Conservation (phyloP, 2,797 vertebrate genomes). For the Urosaurus nigricauda region DNA sequence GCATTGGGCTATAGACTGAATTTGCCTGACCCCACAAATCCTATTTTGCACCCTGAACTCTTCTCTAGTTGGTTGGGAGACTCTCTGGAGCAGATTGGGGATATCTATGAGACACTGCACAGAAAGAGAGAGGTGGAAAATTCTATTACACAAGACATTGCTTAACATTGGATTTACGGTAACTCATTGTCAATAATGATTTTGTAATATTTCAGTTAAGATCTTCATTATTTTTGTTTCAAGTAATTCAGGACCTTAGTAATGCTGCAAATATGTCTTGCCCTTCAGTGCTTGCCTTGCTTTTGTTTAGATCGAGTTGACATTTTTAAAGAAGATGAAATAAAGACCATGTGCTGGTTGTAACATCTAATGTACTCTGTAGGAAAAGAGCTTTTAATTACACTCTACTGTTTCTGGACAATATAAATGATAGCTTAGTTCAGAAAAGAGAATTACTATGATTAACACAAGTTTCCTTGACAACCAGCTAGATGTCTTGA, state of each 20-base stretch:
- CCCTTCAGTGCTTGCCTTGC: neutral
- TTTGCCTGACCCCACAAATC: no score
- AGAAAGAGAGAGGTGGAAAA: neutral
- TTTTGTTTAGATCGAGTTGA: constrained; percentile 48
- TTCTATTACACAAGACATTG: neutral
- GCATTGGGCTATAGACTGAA: no score
- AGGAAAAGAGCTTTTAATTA: constrained; percentile 67
- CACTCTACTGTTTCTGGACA: constrained; percentile 59
- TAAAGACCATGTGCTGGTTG: constrained; percentile 53
- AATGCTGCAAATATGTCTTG: neutral
- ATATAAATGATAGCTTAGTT: constrained; percentile 59
- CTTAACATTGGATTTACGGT: neutral
- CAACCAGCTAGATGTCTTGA: constrained; percentile 48
- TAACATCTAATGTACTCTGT: constrained; percentile 48
- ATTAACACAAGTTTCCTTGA: constrained; percentile 66
- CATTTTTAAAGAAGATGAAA: constrained; percentile 54
- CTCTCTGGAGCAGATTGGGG: neutral
- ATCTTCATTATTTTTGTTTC: constrained; percentile 20
- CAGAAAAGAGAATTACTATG: constrained; percentile 59
- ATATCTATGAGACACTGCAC: neutral
- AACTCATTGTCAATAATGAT: neutral
- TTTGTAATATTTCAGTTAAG: neutral
- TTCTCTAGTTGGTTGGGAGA: neutral
- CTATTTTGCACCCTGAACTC: no score
- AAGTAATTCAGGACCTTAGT: constrained; percentile 38